Evolutionary conservation across 1,140 invertebrate species (phyloP).

Genomic region (Epicauta chinensis): DNA sequence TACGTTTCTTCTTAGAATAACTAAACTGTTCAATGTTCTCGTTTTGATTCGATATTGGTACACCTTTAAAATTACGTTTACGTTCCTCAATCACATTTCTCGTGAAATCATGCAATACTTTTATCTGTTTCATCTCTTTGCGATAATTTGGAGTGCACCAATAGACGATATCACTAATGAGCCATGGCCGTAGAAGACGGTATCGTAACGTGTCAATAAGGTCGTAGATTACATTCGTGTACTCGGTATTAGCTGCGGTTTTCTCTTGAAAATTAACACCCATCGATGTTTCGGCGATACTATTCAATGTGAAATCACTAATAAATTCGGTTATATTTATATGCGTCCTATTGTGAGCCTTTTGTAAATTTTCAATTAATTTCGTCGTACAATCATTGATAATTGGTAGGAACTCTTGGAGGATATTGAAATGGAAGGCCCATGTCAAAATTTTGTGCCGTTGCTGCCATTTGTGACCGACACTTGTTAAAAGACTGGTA

Average conservation of each 20-base stretch:
- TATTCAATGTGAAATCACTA: slow-evolving; percentile 10
- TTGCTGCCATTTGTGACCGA: slow-evolving; percentile 57
- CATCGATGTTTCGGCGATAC: slow-evolving; percentile 67
- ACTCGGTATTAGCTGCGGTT: slow-evolving; percentile 49
- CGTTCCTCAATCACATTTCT: slow-evolving; percentile 42
- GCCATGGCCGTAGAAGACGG: slow-evolving; percentile 54
- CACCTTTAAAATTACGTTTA: slow-evolving; percentile 7
- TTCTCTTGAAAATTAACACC: slow-evolving; percentile 61
- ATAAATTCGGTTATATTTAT: slow-evolving; percentile 11
- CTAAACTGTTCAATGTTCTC: not conserved
- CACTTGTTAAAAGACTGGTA: slow-evolving; percentile 3
- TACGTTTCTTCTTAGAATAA: slow-evolving; percentile 45
- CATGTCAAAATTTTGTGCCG: slow-evolving; percentile 66
- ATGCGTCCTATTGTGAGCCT: not conserved
- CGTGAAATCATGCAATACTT: slow-evolving; percentile 55
- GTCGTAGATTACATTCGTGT: slow-evolving; percentile 51
- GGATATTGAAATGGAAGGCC: slow-evolving; percentile 69
- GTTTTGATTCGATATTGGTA: not conserved
- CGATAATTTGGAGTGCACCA: slow-evolving; percentile 43
- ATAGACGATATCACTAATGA: slow-evolving; percentile 50
- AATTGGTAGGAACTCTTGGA: slow-evolving; percentile 62
- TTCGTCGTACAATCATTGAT: slow-evolving; percentile 58
- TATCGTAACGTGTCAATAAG: slow-evolving; percentile 42
- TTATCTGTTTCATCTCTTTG: slow-evolving; percentile 46
- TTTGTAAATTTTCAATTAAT: slow-evolving; percentile 43